Evolutionary conservation across 2,888 invertebrate species (phyloP).

Genomic region (Heliconius ethilla): DNA sequence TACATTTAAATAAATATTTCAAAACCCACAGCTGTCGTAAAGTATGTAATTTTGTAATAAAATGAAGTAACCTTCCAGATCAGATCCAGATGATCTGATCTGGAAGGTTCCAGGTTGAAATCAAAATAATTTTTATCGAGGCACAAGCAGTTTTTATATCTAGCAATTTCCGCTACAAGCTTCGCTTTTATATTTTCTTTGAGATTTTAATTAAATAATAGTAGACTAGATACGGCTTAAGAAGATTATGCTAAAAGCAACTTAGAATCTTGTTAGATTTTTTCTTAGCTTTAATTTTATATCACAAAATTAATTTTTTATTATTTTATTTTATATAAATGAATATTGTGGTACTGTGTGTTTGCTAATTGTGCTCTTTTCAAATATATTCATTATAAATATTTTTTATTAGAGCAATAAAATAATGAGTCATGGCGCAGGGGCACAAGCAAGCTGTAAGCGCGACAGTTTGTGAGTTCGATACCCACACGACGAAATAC

Average conservation of each 20-base stretch:
- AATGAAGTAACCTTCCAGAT: too few species aligned
- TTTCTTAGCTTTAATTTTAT: neutral
- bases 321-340: too few species aligned
- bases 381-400: too few species aligned
- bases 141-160: neutral
- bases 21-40: neutral
- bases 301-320: too few species aligned
- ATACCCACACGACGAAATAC: neutral
- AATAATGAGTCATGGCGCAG: too few species aligned
- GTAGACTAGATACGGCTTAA: neutral
- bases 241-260: conserved; percentile 6
- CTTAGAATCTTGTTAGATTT: neutral
- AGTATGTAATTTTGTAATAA: neutral
- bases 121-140: neutral
- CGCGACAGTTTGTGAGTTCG: neutral
- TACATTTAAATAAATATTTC: too few species aligned
- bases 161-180: neutral
- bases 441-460: too few species aligned
- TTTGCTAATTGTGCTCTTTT: too few species aligned
- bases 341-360: too few species aligned
- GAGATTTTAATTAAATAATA: conserved; percentile 10
- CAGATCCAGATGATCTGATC: too few species aligned
- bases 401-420: too few species aligned
- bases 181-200: neutral
- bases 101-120: neutral